These are phyloP conservation scores for Hypanus sabinus DNA, from an alignment of 2,113 vertebrate species.

Conservation along the genomic window DNA sequence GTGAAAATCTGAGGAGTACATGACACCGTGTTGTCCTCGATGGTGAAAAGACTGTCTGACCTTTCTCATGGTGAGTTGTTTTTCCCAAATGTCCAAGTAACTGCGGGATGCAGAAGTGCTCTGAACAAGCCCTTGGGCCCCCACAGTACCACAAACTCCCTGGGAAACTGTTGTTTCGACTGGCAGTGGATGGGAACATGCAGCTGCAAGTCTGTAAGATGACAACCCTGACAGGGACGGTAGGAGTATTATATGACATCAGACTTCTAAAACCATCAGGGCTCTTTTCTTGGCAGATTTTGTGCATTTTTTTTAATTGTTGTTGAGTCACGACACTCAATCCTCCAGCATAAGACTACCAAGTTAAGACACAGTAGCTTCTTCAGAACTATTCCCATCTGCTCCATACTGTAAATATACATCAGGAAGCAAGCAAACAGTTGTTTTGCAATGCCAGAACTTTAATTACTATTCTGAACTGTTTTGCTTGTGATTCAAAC, in stretches of 20 bases:
- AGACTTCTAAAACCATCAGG: not conserved
- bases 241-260: not conserved
- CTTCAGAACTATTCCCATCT: not conserved
- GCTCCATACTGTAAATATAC: not conserved
- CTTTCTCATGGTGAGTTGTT: not conserved
- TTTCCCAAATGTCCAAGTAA: not conserved
- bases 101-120: no score
- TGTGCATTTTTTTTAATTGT: not conserved
- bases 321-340: not conserved
- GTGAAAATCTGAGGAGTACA: not conserved
- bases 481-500: not conserved
- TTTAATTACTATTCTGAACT: not conserved
- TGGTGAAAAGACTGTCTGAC: not conserved
- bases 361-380: slow-evolving; percentile 7
- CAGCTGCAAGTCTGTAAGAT: not conserved
- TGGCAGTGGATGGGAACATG: not conserved
- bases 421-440: not conserved
- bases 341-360: not conserved
- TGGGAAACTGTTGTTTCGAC: not conserved
- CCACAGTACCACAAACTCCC: not conserved
- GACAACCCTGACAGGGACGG: not conserved
- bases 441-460: not conserved
- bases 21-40: not conserved
- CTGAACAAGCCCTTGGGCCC: not conserved
- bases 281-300: slow-evolving; percentile 28